Evolutionary conservation across 1,140 invertebrate species (phyloP).

Genomic region (Pseudomyrmex gracilis): DNA sequence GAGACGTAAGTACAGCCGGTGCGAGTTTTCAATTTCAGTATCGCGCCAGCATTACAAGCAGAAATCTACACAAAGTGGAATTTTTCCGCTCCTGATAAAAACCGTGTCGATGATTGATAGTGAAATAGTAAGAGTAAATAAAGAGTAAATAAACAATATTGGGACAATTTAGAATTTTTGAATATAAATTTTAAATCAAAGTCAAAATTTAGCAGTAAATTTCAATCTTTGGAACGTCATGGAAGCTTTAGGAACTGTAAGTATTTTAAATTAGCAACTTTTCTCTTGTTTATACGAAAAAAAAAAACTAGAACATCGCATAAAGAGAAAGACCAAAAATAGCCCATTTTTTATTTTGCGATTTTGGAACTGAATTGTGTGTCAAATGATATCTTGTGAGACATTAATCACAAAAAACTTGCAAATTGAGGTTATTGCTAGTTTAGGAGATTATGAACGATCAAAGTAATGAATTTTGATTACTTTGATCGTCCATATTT

Average conservation of each 20-base stretch:
- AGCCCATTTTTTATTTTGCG: too few relatives aligned
- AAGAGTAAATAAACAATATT: not conserved
- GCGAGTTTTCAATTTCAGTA: constrained; percentile 68
- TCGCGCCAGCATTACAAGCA: constrained; percentile 32
- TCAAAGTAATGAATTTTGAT: too few relatives aligned
- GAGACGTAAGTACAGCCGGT: constrained; percentile 81
- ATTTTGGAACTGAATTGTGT: too few relatives aligned
- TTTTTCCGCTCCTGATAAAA: not conserved
- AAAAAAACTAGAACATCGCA: too few relatives aligned
- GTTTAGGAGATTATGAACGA: too few relatives aligned
- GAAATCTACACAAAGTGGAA: constrained; percentile 9
- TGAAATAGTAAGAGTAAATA: not conserved
- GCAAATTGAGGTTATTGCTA: too few relatives aligned
- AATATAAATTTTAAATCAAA: constrained; percentile 12
- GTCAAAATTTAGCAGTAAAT: constrained; percentile 14
- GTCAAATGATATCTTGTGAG: too few relatives aligned
- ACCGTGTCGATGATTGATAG: not conserved
- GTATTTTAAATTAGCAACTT: constrained; percentile 62
- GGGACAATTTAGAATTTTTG: not conserved
- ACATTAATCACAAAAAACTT: too few relatives aligned
- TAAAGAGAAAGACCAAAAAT: too few relatives aligned
- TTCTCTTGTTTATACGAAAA: too few relatives aligned
- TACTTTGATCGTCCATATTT: too few relatives aligned
- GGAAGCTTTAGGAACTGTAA: constrained; percentile 81
- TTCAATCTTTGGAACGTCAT: constrained; percentile 62